Evolutionary conservation across 2,113 vertebrate genomes (phyloP).

Genomic region (Eubucco bourcierii): DNA sequence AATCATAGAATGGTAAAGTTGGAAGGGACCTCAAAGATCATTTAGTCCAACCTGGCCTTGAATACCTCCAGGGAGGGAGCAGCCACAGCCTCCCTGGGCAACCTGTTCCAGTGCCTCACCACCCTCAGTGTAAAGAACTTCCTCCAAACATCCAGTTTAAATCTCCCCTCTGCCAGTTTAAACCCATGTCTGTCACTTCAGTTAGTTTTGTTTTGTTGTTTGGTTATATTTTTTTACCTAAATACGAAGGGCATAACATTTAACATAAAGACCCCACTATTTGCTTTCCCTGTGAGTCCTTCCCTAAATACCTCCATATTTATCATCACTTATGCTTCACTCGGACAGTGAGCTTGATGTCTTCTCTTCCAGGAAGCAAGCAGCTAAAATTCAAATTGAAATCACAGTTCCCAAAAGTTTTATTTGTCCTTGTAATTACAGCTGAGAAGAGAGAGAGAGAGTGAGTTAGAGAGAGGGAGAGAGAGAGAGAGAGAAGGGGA

Average conservation of each 20-base stretch:
- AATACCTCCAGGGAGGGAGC: too few relatives aligned
- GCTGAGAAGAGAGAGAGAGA: not conserved
- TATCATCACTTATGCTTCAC: not conserved
- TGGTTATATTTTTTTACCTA: not conserved
- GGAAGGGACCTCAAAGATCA: too few relatives aligned
- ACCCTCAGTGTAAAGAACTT: too few relatives aligned
- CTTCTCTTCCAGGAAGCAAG: not conserved
- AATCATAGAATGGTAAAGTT: too few relatives aligned
- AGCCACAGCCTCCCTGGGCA: too few relatives aligned
- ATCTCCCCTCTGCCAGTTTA: too few relatives aligned
- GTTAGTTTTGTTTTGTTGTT: not conserved
- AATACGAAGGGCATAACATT: not conserved
- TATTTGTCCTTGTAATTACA: conserved; percentile 45
- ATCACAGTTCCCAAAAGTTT: conserved; percentile 27
- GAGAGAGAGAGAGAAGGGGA: not conserved
- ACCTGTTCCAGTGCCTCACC: too few relatives aligned
- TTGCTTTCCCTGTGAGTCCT: not conserved
- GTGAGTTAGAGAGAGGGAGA: too few relatives aligned
- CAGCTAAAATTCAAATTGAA: conserved; percentile 42
- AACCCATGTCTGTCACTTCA: not conserved
- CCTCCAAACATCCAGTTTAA: too few relatives aligned
- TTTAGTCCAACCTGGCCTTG: too few relatives aligned
- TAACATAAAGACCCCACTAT: not conserved
- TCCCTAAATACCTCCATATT: not conserved
- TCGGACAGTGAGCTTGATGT: not conserved